A percentile compares a stretch with the other conserved stretches of the same genome.
phyloP scores from a whole-genome alignment of 2,113 vertebrate genomes.

The Cnemophilus loriae region DNA sequence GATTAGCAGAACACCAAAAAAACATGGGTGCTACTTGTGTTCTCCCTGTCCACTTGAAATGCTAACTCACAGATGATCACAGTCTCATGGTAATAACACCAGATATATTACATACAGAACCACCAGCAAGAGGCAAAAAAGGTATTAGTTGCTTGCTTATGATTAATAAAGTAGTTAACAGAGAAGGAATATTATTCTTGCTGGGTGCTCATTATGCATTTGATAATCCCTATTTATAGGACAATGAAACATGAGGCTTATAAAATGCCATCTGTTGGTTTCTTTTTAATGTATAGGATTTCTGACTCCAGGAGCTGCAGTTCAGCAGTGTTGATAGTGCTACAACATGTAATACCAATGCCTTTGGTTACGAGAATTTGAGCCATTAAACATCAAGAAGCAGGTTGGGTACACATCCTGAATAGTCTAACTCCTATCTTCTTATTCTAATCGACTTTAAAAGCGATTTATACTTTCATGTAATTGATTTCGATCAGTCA shows the following conservation, averaged over 20 bases:
- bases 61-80: not conserved
- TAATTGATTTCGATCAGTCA: not conserved
- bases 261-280: slow-evolving; percentile 56
- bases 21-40: not conserved
- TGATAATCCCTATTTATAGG: slow-evolving; percentile 48
- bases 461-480: not conserved
- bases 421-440: not conserved
- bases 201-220: slow-evolving; percentile 8
- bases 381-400: not conserved
- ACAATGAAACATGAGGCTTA: slow-evolving; percentile 42
- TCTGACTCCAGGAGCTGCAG: slow-evolving; percentile 8
- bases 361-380: not conserved
- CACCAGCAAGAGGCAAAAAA: not conserved
- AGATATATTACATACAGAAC: not conserved
- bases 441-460: not conserved
- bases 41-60: not conserved
- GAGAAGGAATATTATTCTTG: slow-evolving; percentile 47
- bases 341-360: not conserved
- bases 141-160: not conserved
- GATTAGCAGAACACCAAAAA: not conserved
- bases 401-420: not conserved
- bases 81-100: not conserved
- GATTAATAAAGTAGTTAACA: slow-evolving; percentile 39
- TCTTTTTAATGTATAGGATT: slow-evolving; percentile 37
- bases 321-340: not conserved